Percentiles rank a stretch among this genome's conserved stretches.
Evolutionary conservation across 1,140 invertebrate species (phyloP).

Genomic region (Cydia splendana): DNA sequence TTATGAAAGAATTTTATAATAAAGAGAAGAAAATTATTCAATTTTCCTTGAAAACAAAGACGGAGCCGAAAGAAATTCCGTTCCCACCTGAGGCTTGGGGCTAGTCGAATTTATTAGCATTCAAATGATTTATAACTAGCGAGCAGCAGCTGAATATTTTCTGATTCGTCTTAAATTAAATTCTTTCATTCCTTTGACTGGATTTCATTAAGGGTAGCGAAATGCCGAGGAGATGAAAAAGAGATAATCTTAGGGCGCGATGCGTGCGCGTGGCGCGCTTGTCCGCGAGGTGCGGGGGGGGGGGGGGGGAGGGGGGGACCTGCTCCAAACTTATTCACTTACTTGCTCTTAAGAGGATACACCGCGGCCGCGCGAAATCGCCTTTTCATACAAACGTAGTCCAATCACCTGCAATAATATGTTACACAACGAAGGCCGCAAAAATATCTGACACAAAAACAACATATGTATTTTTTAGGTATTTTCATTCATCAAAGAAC

Average conservation of each 20-base stretch:
- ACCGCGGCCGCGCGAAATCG: too few species aligned
- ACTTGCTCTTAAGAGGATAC: too few species aligned
- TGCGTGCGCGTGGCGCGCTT: background rate
- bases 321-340: too few species aligned
- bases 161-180: conserved; percentile 79
- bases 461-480: too few species aligned
- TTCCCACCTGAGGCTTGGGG: conserved; percentile 66
- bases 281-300: background rate
- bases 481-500: too few species aligned
- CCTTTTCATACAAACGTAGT: too few species aligned
- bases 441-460: too few species aligned
- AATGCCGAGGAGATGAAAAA: conserved; percentile 70
- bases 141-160: conserved; percentile 78
- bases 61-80: conserved; percentile 66
- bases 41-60: conserved; percentile 70
- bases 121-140: conserved; percentile 80
- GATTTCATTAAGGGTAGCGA: conserved; percentile 76
- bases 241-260: conserved; percentile 60
- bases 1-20: conserved; percentile 74
- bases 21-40: conserved; percentile 71
- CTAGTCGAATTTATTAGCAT: conserved; percentile 79
- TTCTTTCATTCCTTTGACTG: conserved; percentile 78
- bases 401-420: too few species aligned
- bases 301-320: background rate
- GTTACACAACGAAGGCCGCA: too few species aligned